A percentile compares a stretch with the other conserved stretches of the same genome.
Conservation (phyloP, 2,888 invertebrate species). For the Melieria picta region DNA sequence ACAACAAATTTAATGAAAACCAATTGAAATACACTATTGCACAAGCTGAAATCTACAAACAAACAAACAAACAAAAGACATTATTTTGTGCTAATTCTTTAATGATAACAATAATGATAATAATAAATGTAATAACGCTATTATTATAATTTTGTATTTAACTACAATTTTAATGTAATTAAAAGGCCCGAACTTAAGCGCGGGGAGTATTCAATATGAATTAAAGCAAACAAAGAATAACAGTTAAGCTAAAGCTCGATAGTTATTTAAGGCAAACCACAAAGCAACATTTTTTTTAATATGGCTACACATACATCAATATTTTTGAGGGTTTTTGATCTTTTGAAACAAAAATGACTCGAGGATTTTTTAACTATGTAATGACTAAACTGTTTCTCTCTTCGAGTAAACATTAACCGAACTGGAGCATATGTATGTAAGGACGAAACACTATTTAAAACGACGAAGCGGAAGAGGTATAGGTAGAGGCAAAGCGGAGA, state of each 20-base stretch:
- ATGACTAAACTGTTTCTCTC: too few species aligned
- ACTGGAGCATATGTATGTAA: too few species aligned
- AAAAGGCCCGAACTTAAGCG: too few species aligned
- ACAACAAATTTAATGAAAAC: slow-evolving; percentile 28
- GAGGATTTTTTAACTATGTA: not conserved
- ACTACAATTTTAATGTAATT: too few species aligned
- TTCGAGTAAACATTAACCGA: not conserved
- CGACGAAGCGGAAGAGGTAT: not conserved
- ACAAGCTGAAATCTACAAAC: slow-evolving; percentile 37
- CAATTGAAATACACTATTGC: slow-evolving; percentile 30
- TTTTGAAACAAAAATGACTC: not conserved
- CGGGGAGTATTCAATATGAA: too few species aligned
- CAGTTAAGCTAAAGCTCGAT: not conserved
- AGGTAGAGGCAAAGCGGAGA: slow-evolving; percentile 10
- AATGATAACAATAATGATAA: slow-evolving; percentile 23
- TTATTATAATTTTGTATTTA: too few species aligned
- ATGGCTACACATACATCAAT: not conserved
- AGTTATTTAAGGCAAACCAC: slow-evolving; percentile 20
- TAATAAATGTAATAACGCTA: too few species aligned
- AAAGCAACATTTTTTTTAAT: slow-evolving; percentile 39
- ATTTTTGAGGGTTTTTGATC: not conserved
- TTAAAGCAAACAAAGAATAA: slow-evolving; percentile 1
- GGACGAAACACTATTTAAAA: not conserved
- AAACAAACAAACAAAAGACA: slow-evolving; percentile 46
- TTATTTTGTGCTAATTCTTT: slow-evolving; percentile 48